Base-by-base conservation (phyloP, 37 sponge, comb jelly and placozoan genomes). In the Oscarella lobularis region DNA sequence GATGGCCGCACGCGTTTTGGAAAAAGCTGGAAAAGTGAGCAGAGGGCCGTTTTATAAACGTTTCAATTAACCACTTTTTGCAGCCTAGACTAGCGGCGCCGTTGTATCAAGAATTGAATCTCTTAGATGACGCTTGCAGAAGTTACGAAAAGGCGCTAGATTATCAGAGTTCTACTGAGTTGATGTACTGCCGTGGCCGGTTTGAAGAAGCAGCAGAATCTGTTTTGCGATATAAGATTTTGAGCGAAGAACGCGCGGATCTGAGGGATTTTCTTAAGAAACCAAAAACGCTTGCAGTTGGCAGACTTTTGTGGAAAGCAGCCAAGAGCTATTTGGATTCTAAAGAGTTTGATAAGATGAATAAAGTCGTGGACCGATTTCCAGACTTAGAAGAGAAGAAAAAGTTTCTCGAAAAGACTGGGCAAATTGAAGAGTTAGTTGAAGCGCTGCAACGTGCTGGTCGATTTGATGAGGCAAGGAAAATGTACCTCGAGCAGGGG, bases 1-100 rank as follows among this genome's bases (percentile, higher is more conserved):
- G 77, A 67, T 66, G 31, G 84, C 85, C 9, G 91, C 85, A 66
- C 65, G 66, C 38, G 66, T 90, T 32, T 90, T 72, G 39, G 91
- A 87, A 75, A 68, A 35, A 30, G 72, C 86, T n/a, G 74, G 75
- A 38, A 60, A 86, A 38, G 77, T 81, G 38, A 39, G 38, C 33
- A 20, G 31, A 38, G 1, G 67, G 78, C 2, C 6, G 31, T 31
- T 77, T 66, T 9, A 29, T 2, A 5, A 35, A 3, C 41, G 54
- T 41, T 3, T 38, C 27, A 2, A 31, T 66, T 78, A 0, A 31
- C 38, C 55, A 48, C 54, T 1, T 39, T 67, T 67, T 81, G 40
- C 54, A 85, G 86, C 32, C 38, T 29, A 72, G 41, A 38, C 67
- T 78, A 6, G 89, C 89, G 32, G 39, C 41, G n/a, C 66, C 72